Conservation (phyloP, 2,888 invertebrate species). For the Orchesellides sinensis region DNA sequence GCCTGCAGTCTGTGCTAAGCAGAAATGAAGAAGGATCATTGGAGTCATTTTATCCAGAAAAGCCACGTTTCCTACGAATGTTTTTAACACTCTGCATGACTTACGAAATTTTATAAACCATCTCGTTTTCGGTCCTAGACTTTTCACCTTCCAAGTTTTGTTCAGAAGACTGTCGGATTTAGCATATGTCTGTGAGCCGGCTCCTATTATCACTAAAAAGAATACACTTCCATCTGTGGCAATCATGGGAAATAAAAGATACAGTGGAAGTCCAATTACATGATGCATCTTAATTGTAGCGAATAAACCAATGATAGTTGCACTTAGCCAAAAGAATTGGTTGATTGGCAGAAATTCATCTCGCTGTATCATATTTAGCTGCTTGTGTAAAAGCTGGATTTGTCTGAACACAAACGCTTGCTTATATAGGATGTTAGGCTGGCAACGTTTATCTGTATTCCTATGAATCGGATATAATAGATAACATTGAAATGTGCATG, state of each 20-base stretch:
- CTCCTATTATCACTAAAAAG: conserved; percentile 27
- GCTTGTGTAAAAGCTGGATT: conserved; percentile 11
- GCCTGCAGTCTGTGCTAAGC: conserved; percentile 31
- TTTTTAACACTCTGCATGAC: conserved; percentile 9
- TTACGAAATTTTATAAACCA: conserved; percentile 16
- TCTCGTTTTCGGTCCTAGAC: background rate
- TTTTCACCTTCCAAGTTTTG: background rate
- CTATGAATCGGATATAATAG: background rate
- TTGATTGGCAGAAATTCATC: background rate
- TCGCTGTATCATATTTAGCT: background rate
- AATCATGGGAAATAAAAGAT: conserved; percentile 19
- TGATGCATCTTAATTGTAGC: conserved; percentile 19
- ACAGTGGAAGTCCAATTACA: conserved; percentile 15
- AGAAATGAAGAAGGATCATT: conserved; percentile 23
- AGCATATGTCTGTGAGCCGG: background rate
- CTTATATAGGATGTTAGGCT: background rate
- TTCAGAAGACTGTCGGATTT: background rate
- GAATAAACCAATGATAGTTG: conserved; percentile 13
- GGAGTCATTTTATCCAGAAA: conserved; percentile 35
- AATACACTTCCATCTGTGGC: conserved; percentile 31
- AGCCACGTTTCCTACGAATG: background rate
- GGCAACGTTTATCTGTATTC: background rate
- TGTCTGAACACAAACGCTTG: conserved; percentile 21
- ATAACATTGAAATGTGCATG: too few relatives aligned
- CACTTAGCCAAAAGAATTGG: conserved; percentile 1